A percentile compares a stretch with the other conserved stretches of the same genome.
phyloP scores from a whole-genome alignment of 1,140 invertebrate species.

The Lepeophtheirus salmonis region DNA sequence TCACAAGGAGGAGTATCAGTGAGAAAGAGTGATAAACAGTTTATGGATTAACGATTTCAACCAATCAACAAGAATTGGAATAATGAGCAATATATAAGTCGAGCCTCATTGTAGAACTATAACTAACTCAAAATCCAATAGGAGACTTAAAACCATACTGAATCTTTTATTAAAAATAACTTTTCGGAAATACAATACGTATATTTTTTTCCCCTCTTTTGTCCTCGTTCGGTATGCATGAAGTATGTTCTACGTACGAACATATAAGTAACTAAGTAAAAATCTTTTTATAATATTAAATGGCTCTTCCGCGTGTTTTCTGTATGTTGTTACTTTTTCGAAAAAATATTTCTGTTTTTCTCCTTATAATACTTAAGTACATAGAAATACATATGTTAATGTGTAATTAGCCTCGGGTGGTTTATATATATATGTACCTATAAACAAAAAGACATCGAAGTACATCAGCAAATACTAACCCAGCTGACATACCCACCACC shows the following conservation, averaged over 20 bases:
- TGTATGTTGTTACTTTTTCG: neutral
- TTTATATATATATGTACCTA: too few relatives aligned
- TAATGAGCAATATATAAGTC: too few relatives aligned
- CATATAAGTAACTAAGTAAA: neutral
- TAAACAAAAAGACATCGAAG: too few relatives aligned
- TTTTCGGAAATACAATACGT: neutral
- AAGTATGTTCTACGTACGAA: neutral
- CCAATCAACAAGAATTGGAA: too few relatives aligned
- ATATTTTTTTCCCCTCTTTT: neutral
- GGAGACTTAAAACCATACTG: neutral
- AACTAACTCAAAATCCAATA: neutral
- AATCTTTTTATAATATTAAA: neutral
- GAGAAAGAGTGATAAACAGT: too few relatives aligned
- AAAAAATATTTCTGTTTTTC: neutral
- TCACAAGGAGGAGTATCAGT: too few relatives aligned
- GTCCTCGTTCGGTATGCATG: neutral
- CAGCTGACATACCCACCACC: too few relatives aligned
- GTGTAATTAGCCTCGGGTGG: too few relatives aligned
- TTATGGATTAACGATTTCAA: too few relatives aligned
- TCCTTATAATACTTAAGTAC: neutral
- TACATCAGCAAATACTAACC: too few relatives aligned
- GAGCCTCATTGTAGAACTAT: too few relatives aligned
- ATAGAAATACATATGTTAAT: neutral
- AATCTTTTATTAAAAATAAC: neutral
- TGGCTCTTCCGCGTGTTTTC: neutral